A percentile compares a stretch with the other conserved stretches of the same genome.
Evolutionary conservation across 2,113 vertebrate genomes (phyloP).

Genomic region (Cinclus cinclus): DNA sequence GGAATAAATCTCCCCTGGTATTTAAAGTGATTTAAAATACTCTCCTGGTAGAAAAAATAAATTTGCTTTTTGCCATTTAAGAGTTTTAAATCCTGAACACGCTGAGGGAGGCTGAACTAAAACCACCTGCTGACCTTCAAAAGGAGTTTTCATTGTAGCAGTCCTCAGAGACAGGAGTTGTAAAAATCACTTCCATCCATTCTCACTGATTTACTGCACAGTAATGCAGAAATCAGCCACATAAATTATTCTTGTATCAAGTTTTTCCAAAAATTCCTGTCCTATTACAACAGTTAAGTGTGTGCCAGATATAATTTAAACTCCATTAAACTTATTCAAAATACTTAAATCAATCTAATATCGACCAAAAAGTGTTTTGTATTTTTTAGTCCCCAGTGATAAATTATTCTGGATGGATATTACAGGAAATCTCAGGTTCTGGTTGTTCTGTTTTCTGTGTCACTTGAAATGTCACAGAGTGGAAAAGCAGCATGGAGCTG

Average conservation of each 20-base stretch:
- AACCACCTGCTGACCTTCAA: conserved; percentile 33
- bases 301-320: conserved; percentile 16
- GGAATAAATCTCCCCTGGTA: background rate
- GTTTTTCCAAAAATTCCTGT: background rate
- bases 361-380: background rate
- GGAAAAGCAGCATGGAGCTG: background rate
- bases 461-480: background rate
- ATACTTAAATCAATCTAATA: conserved; percentile 14
- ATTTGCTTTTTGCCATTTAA: conserved; percentile 10
- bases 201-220: conserved; percentile 28
- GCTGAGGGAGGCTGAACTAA: background rate
- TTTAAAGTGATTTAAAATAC: background rate
- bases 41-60: background rate
- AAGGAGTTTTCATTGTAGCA: background rate
- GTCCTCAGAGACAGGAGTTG: background rate
- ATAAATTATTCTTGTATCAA: background rate
- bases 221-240: background rate
- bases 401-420: background rate
- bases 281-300: background rate
- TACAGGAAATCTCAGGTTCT: background rate
- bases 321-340: background rate
- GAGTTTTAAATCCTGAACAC: background rate
- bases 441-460: background rate
- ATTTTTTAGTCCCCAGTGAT: background rate
- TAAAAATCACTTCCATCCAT: conserved; percentile 15